Conservation (phyloP, 2,888 invertebrate species). For the Andrena marginata region DNA sequence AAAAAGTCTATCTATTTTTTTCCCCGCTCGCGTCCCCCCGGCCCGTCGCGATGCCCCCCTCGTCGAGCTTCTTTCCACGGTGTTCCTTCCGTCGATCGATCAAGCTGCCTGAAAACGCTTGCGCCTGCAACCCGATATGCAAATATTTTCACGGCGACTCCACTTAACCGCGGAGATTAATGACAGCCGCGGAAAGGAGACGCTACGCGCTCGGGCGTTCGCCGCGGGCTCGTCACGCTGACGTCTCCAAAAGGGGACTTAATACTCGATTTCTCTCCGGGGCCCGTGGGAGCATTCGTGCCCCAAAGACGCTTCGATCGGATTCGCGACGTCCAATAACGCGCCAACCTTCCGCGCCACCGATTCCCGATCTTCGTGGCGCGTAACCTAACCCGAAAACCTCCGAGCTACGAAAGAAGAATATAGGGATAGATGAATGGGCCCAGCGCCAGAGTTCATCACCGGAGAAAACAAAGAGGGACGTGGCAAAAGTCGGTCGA, state of each 20-base stretch:
- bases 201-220: conserved; percentile 29
- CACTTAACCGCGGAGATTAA: conserved; percentile 82
- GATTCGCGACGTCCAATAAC: conserved; percentile 4
- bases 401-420: too few species aligned
- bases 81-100: conserved; percentile 66
- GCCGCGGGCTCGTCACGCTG: conserved; percentile 61
- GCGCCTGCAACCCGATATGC: conserved; percentile 82
- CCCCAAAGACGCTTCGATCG: background rate
- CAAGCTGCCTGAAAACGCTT: conserved; percentile 62
- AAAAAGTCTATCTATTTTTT: conserved; percentile 25
- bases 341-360: background rate
- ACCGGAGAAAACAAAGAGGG: background rate
- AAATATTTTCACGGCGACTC: conserved; percentile 81
- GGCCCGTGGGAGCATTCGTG: conserved; percentile 67
- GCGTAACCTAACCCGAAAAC: too few species aligned
- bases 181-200: conserved; percentile 71
- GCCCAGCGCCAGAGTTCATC: background rate
- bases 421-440: too few species aligned
- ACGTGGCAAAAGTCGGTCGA: conserved; percentile 5
- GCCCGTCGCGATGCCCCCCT: conserved; percentile 2
- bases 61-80: conserved; percentile 10
- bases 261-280: conserved; percentile 76
- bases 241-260: conserved; percentile 63
- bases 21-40: conserved; percentile 3
- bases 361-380: background rate